Percentiles rank a stretch among this genome's conserved stretches.
phyloP scores from a whole-genome alignment of 1,140 invertebrate species.

The Pseudomyrmex flavicornis region DNA sequence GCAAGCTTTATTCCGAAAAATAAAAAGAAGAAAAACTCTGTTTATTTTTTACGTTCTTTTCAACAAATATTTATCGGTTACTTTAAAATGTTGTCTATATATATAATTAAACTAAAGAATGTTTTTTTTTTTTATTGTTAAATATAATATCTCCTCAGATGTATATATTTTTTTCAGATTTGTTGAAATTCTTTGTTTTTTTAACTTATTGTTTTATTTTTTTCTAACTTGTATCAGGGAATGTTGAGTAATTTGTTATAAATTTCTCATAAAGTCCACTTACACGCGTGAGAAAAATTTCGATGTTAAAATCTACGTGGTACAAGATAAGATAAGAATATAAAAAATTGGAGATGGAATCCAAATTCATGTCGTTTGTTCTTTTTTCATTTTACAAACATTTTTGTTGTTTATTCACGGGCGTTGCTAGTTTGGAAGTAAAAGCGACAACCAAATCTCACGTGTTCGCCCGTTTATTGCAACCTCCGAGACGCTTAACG shows the following conservation, averaged over 20 bases:
- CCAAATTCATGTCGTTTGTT: not conserved
- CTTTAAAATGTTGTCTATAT: not conserved
- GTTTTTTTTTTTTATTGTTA: no score
- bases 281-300: no score
- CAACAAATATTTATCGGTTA: not conserved
- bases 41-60: not conserved
- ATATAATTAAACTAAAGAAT: no score
- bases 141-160: no score
- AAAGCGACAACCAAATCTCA: slow-evolving; percentile 7
- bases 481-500: not conserved
- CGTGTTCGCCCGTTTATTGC: not conserved
- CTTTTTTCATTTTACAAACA: not conserved
- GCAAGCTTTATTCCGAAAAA: no score
- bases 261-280: not conserved
- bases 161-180: no score
- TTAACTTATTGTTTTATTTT: no score
- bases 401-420: not conserved
- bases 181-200: no score
- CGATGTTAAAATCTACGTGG: slow-evolving; percentile 18
- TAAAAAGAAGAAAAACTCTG: not conserved
- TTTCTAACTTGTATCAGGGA: not conserved
- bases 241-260: not conserved
- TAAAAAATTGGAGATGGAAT: not conserved
- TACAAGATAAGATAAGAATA: not conserved
- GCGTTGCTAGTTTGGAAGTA: not conserved